phyloP scores from a whole-genome alignment of 1,140 invertebrate genomes.

The Sweltsa coloradensis region DNA sequence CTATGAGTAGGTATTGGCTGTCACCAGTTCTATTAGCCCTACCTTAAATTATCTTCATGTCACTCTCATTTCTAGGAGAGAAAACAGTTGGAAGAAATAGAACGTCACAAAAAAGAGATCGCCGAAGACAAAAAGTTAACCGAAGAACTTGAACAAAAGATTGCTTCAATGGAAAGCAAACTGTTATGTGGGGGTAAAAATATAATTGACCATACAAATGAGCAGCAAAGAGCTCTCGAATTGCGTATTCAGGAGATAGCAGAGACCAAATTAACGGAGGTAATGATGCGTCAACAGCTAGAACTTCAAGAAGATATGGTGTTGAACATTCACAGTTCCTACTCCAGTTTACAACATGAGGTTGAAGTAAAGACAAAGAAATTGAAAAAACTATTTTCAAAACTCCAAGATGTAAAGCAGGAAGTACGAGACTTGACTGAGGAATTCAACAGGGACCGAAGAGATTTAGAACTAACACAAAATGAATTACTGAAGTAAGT shows the following conservation, averaged over 20 bases:
- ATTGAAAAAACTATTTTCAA: conserved; percentile 57
- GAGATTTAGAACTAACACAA: conserved; percentile 69
- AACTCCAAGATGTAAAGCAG: conserved; percentile 44
- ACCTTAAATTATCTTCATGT: too few species aligned
- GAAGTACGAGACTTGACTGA: conserved; percentile 76
- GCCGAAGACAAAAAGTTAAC: conserved; percentile 39
- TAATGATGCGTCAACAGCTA: conserved; percentile 77
- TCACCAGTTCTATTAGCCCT: too few species aligned
- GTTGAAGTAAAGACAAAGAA: conserved; percentile 87
- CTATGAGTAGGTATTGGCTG: too few species aligned
- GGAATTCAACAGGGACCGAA: conserved; percentile 63
- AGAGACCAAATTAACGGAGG: conserved; percentile 65
- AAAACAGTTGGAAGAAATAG: conserved; percentile 43
- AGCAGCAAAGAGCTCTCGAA: conserved; percentile 75
- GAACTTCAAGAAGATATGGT: conserved; percentile 82
- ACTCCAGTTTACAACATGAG: conserved; percentile 77
- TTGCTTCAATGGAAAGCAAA: conserved; percentile 70
- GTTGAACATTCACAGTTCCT: conserved; percentile 71
- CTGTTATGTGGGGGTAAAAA: conserved; percentile 74
- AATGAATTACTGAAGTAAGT: conserved; percentile 56
- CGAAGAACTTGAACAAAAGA: conserved; percentile 37
- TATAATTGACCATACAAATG: conserved; percentile 81
- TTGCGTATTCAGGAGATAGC: conserved; percentile 66
- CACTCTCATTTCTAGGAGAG: conserved; percentile 31
- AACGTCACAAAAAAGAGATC: conserved; percentile 41